A percentile compares a stretch with the other conserved stretches of the same genome.
phyloP scores from a whole-genome alignment of 1,140 invertebrate genomes.

The Drosophila cardini region DNA sequence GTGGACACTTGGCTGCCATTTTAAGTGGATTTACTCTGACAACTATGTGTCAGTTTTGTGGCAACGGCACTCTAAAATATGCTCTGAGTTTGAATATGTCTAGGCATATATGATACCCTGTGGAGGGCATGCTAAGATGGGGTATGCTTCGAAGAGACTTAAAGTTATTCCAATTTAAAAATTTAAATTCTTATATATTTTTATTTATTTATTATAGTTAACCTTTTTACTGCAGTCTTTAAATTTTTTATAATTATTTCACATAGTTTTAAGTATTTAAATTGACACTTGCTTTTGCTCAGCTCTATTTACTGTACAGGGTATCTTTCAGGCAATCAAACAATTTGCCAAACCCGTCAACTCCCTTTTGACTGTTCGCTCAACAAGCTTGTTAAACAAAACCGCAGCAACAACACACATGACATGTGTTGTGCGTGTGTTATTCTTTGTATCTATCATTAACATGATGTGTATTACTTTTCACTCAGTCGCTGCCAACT shows the following conservation, averaged over 20 bases:
- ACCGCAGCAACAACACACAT: constrained; percentile 25
- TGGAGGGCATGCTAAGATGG: background rate
- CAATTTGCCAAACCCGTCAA: background rate
- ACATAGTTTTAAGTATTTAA: background rate
- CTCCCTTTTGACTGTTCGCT: constrained; percentile 18
- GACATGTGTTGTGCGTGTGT: constrained; percentile 37
- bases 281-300: background rate
- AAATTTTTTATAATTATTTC: too few relatives aligned
- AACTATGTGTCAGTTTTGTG: constrained; percentile 52
- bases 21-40: constrained; percentile 75
- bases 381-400: constrained; percentile 37
- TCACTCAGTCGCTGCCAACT: constrained; percentile 4
- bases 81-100: constrained; percentile 34
- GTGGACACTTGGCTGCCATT: constrained; percentile 69
- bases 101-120: background rate
- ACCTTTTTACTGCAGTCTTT: too few relatives aligned
- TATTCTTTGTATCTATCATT: constrained; percentile 27
- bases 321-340: background rate
- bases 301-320: background rate
- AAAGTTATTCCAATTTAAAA: too few relatives aligned
- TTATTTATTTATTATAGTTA: too few relatives aligned
- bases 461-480: constrained; percentile 29
- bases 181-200: too few relatives aligned
- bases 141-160: too few relatives aligned
- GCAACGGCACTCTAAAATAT: constrained; percentile 30